Evolutionary conservation across 1,140 invertebrate species (phyloP).

Genomic region (Bradynema listronoti): DNA sequence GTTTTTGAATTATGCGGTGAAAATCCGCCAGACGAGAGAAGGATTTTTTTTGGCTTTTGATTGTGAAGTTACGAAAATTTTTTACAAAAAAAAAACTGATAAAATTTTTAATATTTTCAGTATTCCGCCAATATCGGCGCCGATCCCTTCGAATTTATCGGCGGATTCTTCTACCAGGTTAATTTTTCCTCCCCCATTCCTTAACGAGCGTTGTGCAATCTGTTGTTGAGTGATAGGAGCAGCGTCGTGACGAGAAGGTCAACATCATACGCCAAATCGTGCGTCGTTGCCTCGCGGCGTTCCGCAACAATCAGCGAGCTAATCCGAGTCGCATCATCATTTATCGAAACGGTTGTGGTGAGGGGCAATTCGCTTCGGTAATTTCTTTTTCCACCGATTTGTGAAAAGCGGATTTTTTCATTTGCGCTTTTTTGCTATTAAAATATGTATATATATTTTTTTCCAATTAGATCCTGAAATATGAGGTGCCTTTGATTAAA

Average conservation of each 20-base stretch:
- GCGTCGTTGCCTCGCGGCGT: constrained; percentile 8
- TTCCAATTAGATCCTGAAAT: constrained; percentile 18
- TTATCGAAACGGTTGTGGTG: constrained; percentile 16
- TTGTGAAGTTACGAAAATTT: neutral
- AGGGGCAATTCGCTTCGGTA: constrained; percentile 19
- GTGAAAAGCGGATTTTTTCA: too few relatives aligned
- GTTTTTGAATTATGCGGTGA: too few relatives aligned
- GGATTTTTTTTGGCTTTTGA: too few relatives aligned
- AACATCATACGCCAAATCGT: constrained; percentile 6
- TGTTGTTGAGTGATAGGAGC: neutral
- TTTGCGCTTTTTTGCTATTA: too few relatives aligned
- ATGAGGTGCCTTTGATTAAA: constrained; percentile 15
- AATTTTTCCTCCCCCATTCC: neutral
- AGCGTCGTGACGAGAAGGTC: constrained; percentile 12
- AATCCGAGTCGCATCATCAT: constrained; percentile 12
- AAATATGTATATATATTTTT: too few relatives aligned
- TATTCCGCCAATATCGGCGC: constrained; percentile 13
- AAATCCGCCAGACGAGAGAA: too few relatives aligned
- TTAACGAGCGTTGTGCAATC: neutral
- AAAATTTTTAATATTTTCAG: constrained; percentile 16
- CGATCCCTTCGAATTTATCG: constrained; percentile 13
- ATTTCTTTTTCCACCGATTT: neutral
- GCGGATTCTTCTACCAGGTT: constrained; percentile 18
- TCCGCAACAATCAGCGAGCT: neutral
- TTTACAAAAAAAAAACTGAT: too few relatives aligned